Evolutionary conservation across 2,888 invertebrate genomes (phyloP).

Genomic region (Galerucella pusilla): DNA sequence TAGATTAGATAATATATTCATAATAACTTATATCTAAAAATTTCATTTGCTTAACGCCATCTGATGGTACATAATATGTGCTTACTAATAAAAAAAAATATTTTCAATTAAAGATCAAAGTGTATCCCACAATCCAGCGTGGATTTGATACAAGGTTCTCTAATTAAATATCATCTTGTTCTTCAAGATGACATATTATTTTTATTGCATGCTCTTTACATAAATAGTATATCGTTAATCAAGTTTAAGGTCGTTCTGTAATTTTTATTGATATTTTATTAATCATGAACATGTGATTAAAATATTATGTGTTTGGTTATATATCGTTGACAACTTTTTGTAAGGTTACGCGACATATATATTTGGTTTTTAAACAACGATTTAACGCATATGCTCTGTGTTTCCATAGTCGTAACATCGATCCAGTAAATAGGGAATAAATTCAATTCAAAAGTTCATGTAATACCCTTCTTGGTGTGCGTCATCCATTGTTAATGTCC

Average conservation of each 20-base stretch:
- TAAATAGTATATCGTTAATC: not conserved
- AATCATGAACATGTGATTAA: not conserved
- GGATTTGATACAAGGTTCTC: not conserved
- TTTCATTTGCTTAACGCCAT: too few relatives aligned
- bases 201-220: not conserved
- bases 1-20: too few relatives aligned
- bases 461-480: too few relatives aligned
- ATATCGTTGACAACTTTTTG: constrained; percentile 20
- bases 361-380: constrained; percentile 18
- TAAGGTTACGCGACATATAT: constrained; percentile 22
- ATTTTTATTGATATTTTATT: constrained; percentile 12
- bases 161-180: not conserved
- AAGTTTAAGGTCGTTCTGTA: constrained; percentile 5
- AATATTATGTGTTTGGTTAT: not conserved
- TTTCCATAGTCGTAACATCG: constrained; percentile 5
- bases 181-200: not conserved
- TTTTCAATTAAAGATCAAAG: too few relatives aligned
- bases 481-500: too few relatives aligned
- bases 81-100: too few relatives aligned
- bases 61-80: too few relatives aligned
- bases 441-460: not conserved
- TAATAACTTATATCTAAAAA: too few relatives aligned
- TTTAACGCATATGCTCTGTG: constrained; percentile 13
- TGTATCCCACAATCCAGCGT: too few relatives aligned
- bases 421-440: not conserved